phyloP scores from a whole-genome alignment of 2,113 vertebrate genomes.

The Mixornis gularis region DNA sequence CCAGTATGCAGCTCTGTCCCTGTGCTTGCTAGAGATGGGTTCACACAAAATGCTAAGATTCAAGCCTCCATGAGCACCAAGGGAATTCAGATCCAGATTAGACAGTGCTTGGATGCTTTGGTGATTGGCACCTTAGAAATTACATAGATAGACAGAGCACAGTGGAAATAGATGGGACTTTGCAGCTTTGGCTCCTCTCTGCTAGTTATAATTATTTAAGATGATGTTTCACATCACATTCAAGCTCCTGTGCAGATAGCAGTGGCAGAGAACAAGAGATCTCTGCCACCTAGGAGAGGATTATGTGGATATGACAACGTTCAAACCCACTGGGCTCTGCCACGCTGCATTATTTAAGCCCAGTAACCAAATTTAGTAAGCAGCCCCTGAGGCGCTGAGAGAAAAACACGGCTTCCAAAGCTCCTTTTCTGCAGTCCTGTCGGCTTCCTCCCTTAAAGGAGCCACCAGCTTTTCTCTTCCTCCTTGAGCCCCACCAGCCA shows the following conservation, averaged over 20 bases:
- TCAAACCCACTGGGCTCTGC: constrained; percentile 64
- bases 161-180: constrained; percentile 49
- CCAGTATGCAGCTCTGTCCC: not conserved
- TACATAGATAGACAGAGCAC: constrained; percentile 31
- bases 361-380: constrained; percentile 66
- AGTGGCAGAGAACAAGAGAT: constrained; percentile 21
- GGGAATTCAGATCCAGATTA: not conserved
- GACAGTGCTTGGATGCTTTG: constrained; percentile 39
- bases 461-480: not conserved
- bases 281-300: constrained; percentile 55
- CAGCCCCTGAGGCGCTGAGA: constrained; percentile 31
- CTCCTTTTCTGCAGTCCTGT: constrained; percentile 11
- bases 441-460: constrained; percentile 14
- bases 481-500: not conserved
- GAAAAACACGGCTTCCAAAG: constrained; percentile 52
- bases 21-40: not conserved
- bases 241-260: constrained; percentile 41
- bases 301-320: constrained; percentile 54
- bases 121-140: constrained; percentile 56
- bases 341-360: constrained; percentile 67
- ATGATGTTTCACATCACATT: constrained; percentile 56
- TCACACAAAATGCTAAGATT: not conserved
- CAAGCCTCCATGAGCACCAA: not conserved
- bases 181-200: constrained; percentile 56
- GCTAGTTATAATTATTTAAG: constrained; percentile 63